These are phyloP conservation scores for Isichthys henryi DNA, from an alignment of 2,113 vertebrate genomes.

Conservation along the genomic window DNA sequence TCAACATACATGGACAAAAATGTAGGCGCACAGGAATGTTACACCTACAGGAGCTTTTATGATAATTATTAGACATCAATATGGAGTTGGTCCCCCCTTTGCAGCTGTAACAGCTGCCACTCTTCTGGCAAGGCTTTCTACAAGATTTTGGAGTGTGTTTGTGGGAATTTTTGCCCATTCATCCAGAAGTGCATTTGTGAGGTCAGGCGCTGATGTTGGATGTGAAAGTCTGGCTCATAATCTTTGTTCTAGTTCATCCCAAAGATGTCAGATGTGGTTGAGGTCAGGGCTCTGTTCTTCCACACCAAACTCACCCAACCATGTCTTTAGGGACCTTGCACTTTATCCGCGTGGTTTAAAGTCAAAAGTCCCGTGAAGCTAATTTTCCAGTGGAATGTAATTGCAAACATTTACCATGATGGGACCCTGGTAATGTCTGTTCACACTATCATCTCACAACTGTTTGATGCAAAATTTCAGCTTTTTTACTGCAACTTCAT, in stretches of 20 bases:
- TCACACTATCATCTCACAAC: not conserved
- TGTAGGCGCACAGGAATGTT: not conserved
- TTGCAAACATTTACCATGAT: not conserved
- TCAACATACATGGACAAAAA: not conserved
- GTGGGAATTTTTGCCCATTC: not conserved
- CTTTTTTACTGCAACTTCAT: not conserved
- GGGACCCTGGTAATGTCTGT: not conserved
- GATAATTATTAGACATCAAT: not conserved
- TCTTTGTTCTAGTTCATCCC: not conserved
- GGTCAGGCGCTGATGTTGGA: not conserved
- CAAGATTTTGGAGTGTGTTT: too few relatives aligned
- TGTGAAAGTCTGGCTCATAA: not conserved
- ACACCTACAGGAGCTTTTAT: not conserved
- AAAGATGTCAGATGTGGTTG: not conserved
- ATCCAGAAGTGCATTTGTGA: not conserved
- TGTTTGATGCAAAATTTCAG: not conserved
- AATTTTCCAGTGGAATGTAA: not conserved
- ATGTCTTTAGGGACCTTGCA: not conserved
- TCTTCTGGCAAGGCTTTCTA: not conserved
- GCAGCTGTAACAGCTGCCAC: not conserved
- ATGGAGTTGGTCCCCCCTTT: not conserved
- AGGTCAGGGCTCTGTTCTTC: not conserved
- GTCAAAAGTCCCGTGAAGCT: not conserved
- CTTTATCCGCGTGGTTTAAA: not conserved
- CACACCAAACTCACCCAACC: not conserved